Base-by-base conservation (phyloP, 1,140 invertebrate species). In the Calephelis nemesis region DNA sequence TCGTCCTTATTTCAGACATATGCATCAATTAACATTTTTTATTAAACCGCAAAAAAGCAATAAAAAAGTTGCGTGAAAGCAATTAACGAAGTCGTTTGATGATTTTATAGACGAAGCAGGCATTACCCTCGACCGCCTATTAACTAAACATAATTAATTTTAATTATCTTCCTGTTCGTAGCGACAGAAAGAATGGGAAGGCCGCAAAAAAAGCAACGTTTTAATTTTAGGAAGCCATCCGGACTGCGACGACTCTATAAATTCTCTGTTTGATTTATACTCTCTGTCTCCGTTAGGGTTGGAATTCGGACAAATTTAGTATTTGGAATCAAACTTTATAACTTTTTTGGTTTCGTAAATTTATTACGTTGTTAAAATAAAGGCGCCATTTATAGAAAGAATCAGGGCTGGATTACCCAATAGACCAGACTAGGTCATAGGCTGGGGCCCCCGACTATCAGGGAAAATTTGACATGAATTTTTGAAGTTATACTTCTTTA, bases 201-300 rank as follows among this genome's bases (percentile, higher is more conserved):
- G 52, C 52, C 52, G 52, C 52, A 58, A 58, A 58, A 45, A 58
- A 58, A 58, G 52, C 52, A 58, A 58, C 52, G 52, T 58, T 58
- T 30, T 58, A 58, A 30, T 58, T 58, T 58, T 58, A 58, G 52
- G 52, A 58, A 58, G 52, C 52, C 52, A 58, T 58, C 52, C 52
- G 52, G 52, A 58, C 19, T 58, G 15, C 50, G 50, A 58, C 52
- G 52, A 58, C 52, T 58, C 52, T 58, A 58, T 58, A 58, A 58
- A 58, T 58, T 58, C 52, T 58, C 52, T 58, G 19, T 58, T 58
- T 58, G 52, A 58, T 58, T 58, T 58, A 58, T 58, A 12, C 52
- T 12, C 52, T 30, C 15, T 58, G 52, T 58, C 52, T 8, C 19
- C 15, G 52, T 10, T 58, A 58, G 52, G 52, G 52, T 58, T 58